These are phyloP conservation scores for Blennius ocellaris DNA, from an alignment of 2,113 vertebrate genomes.

Conservation along the genomic window DNA sequence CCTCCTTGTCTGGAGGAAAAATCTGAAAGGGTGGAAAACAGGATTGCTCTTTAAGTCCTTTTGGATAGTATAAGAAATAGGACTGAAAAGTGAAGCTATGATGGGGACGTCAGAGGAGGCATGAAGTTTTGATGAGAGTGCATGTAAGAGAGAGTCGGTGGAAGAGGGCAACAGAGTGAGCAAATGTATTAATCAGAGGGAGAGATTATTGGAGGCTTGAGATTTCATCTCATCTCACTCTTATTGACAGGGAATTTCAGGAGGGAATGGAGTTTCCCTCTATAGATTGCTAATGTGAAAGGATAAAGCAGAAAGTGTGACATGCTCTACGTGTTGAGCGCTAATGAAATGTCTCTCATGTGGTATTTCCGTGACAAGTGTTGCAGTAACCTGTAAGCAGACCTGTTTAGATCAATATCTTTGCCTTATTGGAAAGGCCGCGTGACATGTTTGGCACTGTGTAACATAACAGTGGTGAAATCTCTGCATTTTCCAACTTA, in stretches of 20 bases:
- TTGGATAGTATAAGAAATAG: conserved; percentile 1
- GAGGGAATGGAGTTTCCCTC: conserved; percentile 9
- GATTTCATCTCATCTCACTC: conserved; percentile 47
- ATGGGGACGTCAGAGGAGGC: conserved; percentile 23
- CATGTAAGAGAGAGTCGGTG: background rate
- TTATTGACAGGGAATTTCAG: conserved; percentile 44
- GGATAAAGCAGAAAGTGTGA: background rate
- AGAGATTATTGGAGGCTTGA: conserved; percentile 44
- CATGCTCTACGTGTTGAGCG: background rate
- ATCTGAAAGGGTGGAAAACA: background rate
- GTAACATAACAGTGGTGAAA: conserved; percentile 34
- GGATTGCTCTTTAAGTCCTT: background rate
- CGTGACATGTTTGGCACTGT: conserved; percentile 29
- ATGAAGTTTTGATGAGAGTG: conserved; percentile 16
- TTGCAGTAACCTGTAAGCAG: conserved; percentile 11
- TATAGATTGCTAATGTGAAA: background rate
- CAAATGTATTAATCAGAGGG: conserved; percentile 52
- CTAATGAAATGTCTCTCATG: background rate
- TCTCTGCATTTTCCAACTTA: conserved; percentile 15
- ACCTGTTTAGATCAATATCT: background rate
- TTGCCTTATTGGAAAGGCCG: background rate
- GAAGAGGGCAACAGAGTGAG: conserved; percentile 20
- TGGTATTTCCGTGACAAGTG: conserved; percentile 1
- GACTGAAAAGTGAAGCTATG: conserved; percentile 37
- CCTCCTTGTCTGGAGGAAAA: background rate